phyloP scores from a whole-genome alignment of 2,888 invertebrate species.

The Archips crataeganus region DNA sequence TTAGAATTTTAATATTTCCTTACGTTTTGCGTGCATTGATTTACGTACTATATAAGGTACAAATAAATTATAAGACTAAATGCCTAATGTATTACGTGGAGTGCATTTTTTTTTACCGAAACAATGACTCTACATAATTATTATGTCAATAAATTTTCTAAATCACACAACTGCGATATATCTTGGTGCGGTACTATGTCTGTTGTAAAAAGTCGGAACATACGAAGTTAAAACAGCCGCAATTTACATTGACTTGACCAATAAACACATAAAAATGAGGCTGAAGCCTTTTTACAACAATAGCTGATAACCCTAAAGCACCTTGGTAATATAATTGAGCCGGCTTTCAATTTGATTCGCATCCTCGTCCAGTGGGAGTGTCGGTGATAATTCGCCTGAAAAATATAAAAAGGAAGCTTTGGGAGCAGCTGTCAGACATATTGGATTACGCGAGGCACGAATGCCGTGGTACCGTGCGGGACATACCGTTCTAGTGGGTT shows the following conservation, averaged over 20 bases:
- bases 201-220: neutral
- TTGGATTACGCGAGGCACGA: slow-evolving; percentile 73
- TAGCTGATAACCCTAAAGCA: slow-evolving; percentile 68
- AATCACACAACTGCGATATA: too few relatives aligned
- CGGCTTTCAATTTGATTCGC: slow-evolving; percentile 85
- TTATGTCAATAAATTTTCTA: too few relatives aligned
- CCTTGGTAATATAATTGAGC: slow-evolving; percentile 82
- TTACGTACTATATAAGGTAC: too few relatives aligned
- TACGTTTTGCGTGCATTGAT: too few relatives aligned
- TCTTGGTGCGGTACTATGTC: too few relatives aligned
- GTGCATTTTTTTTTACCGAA: too few relatives aligned
- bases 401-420: slow-evolving; percentile 82
- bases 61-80: too few relatives aligned
- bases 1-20: too few relatives aligned
- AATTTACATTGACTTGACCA: neutral
- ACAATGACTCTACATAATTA: too few relatives aligned
- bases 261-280: neutral
- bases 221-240: neutral
- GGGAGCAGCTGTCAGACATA: slow-evolving; percentile 78
- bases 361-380: slow-evolving; percentile 78
- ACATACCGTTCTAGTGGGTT: slow-evolving; percentile 36
- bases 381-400: slow-evolving; percentile 84
- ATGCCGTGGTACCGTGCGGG: slow-evolving; percentile 45
- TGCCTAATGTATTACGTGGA: too few relatives aligned
- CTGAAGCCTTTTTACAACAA: neutral